These are phyloP conservation scores for Macheiramphus alcinus DNA, from an alignment of 2,113 vertebrate genomes.

Conservation along the genomic window DNA sequence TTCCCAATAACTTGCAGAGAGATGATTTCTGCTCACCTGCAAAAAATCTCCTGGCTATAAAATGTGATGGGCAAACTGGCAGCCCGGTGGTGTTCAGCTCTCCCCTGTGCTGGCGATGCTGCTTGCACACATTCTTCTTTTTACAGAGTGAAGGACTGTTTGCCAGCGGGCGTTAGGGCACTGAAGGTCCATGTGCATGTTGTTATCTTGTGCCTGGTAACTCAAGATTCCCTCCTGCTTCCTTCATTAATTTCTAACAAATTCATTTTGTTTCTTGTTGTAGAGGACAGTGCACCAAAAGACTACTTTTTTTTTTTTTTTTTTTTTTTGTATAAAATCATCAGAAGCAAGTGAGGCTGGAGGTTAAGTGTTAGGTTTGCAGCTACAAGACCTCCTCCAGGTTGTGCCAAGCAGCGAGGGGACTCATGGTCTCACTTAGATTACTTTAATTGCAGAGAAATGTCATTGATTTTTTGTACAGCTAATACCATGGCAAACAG, in stretches of 20 bases:
- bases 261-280: background rate
- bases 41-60: background rate
- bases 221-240: background rate
- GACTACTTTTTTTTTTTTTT: background rate
- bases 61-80: background rate
- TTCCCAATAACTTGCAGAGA: background rate
- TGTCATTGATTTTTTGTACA: accelerated
- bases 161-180: accelerated
- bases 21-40: background rate
- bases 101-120: background rate
- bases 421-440: accelerated
- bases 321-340: too few relatives aligned
- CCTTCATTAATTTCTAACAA: background rate
- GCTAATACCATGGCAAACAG: accelerated
- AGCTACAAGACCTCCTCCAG: background rate
- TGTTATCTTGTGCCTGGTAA: background rate
- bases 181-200: background rate
- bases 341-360: background rate
- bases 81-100: background rate
- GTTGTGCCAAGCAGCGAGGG: background rate
- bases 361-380: background rate
- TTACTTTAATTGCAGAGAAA: background rate
- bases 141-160: background rate
- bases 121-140: background rate
- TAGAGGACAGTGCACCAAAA: background rate